A percentile compares a stretch with the other conserved stretches of the same genome.
Conservation (phyloP, 1,140 invertebrate species). For the Pemphigus obesinymphae region DNA sequence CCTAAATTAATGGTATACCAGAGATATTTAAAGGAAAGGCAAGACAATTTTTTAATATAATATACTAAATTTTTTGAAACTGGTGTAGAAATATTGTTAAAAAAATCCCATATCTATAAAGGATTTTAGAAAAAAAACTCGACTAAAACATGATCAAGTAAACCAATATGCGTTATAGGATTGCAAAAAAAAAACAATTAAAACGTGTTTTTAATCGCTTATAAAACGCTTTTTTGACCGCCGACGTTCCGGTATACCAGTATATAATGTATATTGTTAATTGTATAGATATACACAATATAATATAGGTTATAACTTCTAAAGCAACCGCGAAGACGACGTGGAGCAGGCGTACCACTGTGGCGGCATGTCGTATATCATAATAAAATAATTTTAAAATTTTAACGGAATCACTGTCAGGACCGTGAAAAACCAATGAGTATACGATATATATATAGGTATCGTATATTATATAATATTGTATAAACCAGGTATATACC, state of each 20-base stretch:
- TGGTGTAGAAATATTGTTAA: no score
- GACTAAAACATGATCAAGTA: no score
- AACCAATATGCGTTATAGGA: background rate
- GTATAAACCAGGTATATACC: background rate
- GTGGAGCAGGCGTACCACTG: background rate
- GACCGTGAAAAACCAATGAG: background rate
- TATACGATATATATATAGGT: background rate
- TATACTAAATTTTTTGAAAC: no score
- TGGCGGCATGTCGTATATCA: background rate
- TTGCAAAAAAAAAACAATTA: background rate
- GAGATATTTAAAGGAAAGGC: no score
- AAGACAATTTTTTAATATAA: no score
- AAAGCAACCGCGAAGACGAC: background rate
- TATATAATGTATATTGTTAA: no score
- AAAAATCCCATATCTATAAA: no score
- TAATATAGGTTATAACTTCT: no score
- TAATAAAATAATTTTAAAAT: background rate
- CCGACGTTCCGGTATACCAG: background rate
- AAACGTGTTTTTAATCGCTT: background rate
- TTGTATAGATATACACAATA: no score
- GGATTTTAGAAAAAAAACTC: no score
- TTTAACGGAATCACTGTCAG: slow-evolving; percentile 7
- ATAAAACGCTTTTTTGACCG: background rate
- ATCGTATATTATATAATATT: background rate
- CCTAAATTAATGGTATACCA: no score